Base-by-base conservation (phyloP, 2,888 invertebrate species). In the Dynastes tityus region DNA sequence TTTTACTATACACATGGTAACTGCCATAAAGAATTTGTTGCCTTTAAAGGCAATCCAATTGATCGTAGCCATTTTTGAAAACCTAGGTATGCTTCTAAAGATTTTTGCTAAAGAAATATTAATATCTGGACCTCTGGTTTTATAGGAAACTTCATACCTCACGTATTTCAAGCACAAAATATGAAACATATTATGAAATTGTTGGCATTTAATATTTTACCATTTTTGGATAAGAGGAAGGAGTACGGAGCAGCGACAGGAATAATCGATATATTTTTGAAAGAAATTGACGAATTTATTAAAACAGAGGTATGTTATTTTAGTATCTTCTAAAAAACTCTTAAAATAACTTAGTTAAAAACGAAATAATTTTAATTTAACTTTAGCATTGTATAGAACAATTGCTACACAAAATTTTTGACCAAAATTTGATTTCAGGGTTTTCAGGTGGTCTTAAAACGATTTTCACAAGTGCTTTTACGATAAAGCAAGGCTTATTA, bases 161-260 rank as follows among this genome's bases (percentile, higher is more conserved):
- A 29, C 32, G 11, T 32, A 11, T 63, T 29, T 32, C 63, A 63
- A 13, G 3, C 13, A 29, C 27, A 27, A 16, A 58, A 27, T 58
- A 76, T 67, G 76, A 74, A 45, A 32, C 45, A 61, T 16, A 37
- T 68, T 8, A 22, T 77, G 45, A 65, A 29, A 45, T 49, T 68
- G 65, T 76, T 80, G n/a, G 80, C 74, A 9, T 78, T 78, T 32
- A 80, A 80, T 70, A 40, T 80, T 2, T 53, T 80, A 27, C 71
- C 76, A 0, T 32, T 58, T 49, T 76, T 80, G 37, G 80, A 80
- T 29, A 49, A 65, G 40, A 32, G 53, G 32, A 74, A 68, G 22
- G 55, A 76, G 16, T 80, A 78, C 27, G 22, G 9, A n/a, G 40
- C 55, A 1, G 76, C 78, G 22, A 11, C 45, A 22, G 32, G 63